These are phyloP conservation scores for Danaus melanippus DNA, from an alignment of 1,140 invertebrate genomes.

Conservation along the genomic window DNA sequence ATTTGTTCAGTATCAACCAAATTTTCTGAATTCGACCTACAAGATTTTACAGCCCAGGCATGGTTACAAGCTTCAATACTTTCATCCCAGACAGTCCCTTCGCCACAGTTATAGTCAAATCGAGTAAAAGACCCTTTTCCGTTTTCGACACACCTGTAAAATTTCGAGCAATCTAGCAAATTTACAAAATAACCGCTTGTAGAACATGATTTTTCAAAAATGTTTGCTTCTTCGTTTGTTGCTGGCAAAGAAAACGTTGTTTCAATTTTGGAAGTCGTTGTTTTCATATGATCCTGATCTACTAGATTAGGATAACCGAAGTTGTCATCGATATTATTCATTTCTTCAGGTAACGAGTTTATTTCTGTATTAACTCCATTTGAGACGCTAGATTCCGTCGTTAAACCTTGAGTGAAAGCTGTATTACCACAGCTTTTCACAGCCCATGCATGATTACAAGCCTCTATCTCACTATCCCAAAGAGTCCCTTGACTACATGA, in stretches of 20 bases:
- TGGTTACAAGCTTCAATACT: slow-evolving; percentile 76
- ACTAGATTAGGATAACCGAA: slow-evolving; percentile 17
- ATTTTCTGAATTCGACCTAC: slow-evolving; percentile 21
- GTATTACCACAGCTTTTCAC: slow-evolving; percentile 57
- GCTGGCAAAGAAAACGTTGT: slow-evolving; percentile 19
- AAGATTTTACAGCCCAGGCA: slow-evolving; percentile 61
- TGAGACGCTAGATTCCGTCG: not conserved
- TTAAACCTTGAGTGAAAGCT: slow-evolving; percentile 10
- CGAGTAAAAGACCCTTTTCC: slow-evolving; percentile 72
- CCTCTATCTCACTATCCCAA: slow-evolving; percentile 74
- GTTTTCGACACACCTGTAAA: slow-evolving; percentile 78
- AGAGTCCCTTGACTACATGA: slow-evolving; percentile 78
- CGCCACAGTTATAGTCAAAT: slow-evolving; percentile 76
- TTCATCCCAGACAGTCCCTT: slow-evolving; percentile 77
- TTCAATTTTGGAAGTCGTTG: slow-evolving; percentile 10
- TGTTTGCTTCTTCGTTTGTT: slow-evolving; percentile 13
- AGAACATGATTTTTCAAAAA: slow-evolving; percentile 24
- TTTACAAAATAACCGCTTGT: slow-evolving; percentile 70
- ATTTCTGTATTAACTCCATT: too few relatives aligned
- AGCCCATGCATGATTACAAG: slow-evolving; percentile 76
- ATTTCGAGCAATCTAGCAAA: slow-evolving; percentile 71
- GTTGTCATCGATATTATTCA: slow-evolving; percentile 10
- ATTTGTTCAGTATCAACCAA: slow-evolving; percentile 4
- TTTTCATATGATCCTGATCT: slow-evolving; percentile 9
- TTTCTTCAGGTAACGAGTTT: too few relatives aligned